Conservation (phyloP, 2,113 vertebrate species). For the Pachyramphus minor region DNA sequence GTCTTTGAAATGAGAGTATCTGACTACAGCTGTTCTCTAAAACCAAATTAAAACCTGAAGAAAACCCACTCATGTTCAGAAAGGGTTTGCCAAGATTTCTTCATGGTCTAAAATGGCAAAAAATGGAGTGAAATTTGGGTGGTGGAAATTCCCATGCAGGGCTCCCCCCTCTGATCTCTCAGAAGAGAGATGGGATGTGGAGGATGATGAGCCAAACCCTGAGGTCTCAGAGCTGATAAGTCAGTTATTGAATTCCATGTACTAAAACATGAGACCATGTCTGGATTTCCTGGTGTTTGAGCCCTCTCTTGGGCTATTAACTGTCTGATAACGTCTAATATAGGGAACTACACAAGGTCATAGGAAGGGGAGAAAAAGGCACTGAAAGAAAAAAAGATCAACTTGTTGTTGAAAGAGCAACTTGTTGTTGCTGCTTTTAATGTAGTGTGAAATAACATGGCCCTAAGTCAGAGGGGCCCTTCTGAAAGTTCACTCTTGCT, state of each 20-base stretch:
- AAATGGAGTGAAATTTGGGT: not conserved
- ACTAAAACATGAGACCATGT: not conserved
- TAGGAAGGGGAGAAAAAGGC: not conserved
- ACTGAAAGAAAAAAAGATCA: not conserved
- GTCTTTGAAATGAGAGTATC: constrained; percentile 12
- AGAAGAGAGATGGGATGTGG: not conserved
- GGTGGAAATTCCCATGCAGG: fast-evolving
- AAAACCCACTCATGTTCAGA: not conserved
- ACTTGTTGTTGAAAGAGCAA: too few species aligned
- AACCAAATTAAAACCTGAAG: not conserved
- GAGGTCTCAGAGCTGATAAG: not conserved
- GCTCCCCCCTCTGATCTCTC: not conserved
- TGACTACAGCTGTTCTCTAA: not conserved
- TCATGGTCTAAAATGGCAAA: not conserved
- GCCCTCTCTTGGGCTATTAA: not conserved
- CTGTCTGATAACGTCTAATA: not conserved
- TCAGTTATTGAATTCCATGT: not conserved
- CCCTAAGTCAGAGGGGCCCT: not conserved
- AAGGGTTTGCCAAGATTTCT: not conserved
- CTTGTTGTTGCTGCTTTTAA: not conserved
- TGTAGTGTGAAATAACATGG: not conserved
- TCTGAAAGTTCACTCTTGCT: not conserved
- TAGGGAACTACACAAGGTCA: not conserved
- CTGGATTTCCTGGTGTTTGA: not conserved
- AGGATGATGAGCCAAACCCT: not conserved